These are phyloP conservation scores for Nemoura dubitans DNA, from an alignment of 2,888 invertebrate genomes.

Conservation along the genomic window DNA sequence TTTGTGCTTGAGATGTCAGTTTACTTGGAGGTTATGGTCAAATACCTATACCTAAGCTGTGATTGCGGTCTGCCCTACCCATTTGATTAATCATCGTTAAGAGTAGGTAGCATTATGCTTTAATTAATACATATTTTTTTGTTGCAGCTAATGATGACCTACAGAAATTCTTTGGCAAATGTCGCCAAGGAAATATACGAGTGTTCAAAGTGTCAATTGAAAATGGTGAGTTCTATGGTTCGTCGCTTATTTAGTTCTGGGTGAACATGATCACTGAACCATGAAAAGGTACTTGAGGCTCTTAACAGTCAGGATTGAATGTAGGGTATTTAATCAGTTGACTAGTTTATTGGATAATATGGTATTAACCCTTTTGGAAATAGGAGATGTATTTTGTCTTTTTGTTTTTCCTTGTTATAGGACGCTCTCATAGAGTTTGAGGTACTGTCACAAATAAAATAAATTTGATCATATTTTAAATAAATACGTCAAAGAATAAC, in stretches of 20 bases:
- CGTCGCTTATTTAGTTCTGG: neutral
- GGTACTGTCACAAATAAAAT: too few relatives aligned
- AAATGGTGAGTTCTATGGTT: constrained; percentile 71
- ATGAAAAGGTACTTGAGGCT: neutral
- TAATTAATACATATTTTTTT: constrained; percentile 45
- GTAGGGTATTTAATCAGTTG: neutral
- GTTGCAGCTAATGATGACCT: constrained; percentile 83
- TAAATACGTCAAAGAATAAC: too few relatives aligned
- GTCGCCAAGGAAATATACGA: constrained; percentile 81
- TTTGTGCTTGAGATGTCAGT: neutral
- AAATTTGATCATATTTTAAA: too few relatives aligned
- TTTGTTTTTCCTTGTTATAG: too few relatives aligned
- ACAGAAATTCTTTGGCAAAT: constrained; percentile 82
- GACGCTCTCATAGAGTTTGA: too few relatives aligned
- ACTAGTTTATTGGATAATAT: neutral
- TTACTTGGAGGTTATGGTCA: neutral
- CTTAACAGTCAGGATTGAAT: constrained; percentile 14
- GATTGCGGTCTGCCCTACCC: neutral
- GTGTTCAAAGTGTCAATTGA: constrained; percentile 85
- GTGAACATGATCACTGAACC: neutral
- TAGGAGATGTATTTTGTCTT: neutral
- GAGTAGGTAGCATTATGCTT: neutral
- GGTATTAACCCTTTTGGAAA: neutral
- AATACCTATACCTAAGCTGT: neutral
- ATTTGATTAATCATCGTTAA: constrained; percentile 16